A percentile compares a stretch with the other conserved stretches of the same genome.
Conservation (phyloP, 2,797 vertebrate genomes). For the Aselliscus stoliczkanus region DNA sequence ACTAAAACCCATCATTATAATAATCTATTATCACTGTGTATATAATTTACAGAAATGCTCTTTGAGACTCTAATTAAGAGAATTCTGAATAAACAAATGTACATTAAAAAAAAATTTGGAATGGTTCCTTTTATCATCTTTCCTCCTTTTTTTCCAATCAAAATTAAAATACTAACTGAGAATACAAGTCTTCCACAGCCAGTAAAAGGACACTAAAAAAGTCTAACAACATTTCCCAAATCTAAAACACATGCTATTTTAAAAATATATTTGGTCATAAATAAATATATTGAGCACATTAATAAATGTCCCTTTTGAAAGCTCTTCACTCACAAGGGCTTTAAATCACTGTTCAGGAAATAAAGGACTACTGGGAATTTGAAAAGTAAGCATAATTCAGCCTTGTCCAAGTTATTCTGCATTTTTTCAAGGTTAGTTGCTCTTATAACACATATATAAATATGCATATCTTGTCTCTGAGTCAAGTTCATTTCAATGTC, state of each 20-base stretch:
- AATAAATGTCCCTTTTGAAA: conserved; percentile 59
- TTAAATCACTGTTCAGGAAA: conserved; percentile 55
- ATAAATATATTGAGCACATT: conserved; percentile 55
- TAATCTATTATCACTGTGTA: conserved; percentile 17
- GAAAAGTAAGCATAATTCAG: conserved; percentile 64
- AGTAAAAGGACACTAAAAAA: conserved; percentile 44
- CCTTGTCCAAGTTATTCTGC: conserved; percentile 23
- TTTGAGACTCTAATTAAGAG: background rate
- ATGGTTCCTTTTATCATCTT: background rate
- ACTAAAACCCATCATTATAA: conserved; percentile 43
- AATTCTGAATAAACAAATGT: conserved; percentile 15
- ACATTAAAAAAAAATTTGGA: background rate
- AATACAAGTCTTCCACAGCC: conserved; percentile 32
- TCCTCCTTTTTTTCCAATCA: conserved; percentile 10
- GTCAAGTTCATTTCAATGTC: conserved; percentile 58
- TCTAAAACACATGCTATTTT: conserved; percentile 43
- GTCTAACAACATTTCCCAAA: conserved; percentile 49
- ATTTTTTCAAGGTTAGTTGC: conserved; percentile 63
- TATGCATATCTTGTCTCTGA: conserved; percentile 63
- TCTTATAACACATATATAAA: conserved; percentile 54
- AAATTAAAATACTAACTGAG: conserved; percentile 56
- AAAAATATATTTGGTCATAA: conserved; percentile 56
- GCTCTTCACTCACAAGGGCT: conserved; percentile 41
- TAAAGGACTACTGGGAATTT: conserved; percentile 54
- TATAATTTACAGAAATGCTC: conserved; percentile 12